These are phyloP conservation scores for Anagrus nilaparvatae DNA, from an alignment of 1,140 invertebrate genomes.

Conservation along the genomic window DNA sequence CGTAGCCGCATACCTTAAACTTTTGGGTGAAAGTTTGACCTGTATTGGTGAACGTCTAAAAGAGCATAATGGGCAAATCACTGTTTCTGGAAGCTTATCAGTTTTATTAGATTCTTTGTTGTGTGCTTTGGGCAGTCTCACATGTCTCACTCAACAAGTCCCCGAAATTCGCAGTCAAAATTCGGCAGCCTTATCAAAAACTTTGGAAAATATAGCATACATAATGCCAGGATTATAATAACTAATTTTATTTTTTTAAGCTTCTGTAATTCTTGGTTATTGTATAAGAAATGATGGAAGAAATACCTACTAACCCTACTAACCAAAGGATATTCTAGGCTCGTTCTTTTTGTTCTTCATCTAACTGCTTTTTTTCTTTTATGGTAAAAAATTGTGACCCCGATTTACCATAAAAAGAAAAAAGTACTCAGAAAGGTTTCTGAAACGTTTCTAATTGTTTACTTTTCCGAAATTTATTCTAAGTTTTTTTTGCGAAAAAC, in stretches of 20 bases:
- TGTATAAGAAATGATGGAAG: too few species aligned
- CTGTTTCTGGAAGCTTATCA: conserved; percentile 86
- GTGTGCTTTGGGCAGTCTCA: conserved; percentile 80
- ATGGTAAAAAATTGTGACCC: too few species aligned
- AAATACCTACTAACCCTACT: too few species aligned
- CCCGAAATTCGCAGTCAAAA: conserved; percentile 64
- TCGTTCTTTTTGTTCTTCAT: too few species aligned
- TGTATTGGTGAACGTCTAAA: conserved; percentile 88
- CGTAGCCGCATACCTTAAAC: conserved; percentile 84
- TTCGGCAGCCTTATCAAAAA: conserved; percentile 58
- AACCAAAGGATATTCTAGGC: too few species aligned
- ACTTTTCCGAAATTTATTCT: too few species aligned
- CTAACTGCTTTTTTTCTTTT: too few species aligned
- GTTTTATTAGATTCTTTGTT: conserved; percentile 86
- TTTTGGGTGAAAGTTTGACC: conserved; percentile 85
- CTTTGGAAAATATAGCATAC: conserved; percentile 91
- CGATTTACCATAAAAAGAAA: too few species aligned
- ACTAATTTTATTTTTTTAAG: conserved; percentile 2
- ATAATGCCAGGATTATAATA: conserved; percentile 89
- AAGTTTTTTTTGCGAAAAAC: too few species aligned
- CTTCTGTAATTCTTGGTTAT: too few species aligned
- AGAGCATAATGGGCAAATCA: conserved; percentile 90
- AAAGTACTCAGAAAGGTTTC: too few species aligned
- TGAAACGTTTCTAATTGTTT: too few species aligned
- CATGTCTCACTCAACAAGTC: conserved; percentile 78